Conservation (phyloP, 1,140 invertebrate species). For the Dendroctonus valens region DNA sequence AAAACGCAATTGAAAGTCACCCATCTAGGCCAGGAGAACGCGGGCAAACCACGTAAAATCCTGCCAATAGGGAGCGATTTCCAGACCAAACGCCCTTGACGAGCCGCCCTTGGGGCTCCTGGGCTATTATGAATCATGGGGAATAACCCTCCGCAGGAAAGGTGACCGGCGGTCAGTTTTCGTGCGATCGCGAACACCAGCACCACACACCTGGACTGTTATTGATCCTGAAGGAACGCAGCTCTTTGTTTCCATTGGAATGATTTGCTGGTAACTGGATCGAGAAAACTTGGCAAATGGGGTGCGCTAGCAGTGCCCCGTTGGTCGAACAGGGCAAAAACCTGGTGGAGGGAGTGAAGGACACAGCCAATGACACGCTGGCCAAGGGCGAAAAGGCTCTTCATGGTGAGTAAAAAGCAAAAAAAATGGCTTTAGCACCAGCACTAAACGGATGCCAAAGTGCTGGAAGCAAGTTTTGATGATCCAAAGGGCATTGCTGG, state of each 20-base stretch:
- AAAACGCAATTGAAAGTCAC: background rate
- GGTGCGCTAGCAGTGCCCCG: conserved; percentile 49
- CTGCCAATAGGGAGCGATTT: background rate
- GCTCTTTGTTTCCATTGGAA: background rate
- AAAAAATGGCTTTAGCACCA: background rate
- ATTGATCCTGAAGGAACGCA: background rate
- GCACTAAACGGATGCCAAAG: background rate
- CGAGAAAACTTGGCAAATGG: conserved; percentile 34
- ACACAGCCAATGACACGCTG: conserved; percentile 41
- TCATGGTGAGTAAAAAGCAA: conserved; percentile 38
- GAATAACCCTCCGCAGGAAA: conserved; percentile 11
- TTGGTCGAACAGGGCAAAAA: conserved; percentile 45
- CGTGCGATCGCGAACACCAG: conserved; percentile 5
- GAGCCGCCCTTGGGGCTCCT: background rate
- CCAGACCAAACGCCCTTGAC: background rate
- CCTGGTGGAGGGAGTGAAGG: conserved; percentile 44
- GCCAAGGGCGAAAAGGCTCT: conserved; percentile 43
- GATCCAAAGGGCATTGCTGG: background rate
- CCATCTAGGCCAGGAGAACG: background rate
- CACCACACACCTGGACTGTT: conserved; percentile 13
- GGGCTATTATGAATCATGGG: background rate
- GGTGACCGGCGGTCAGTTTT: conserved; percentile 28
- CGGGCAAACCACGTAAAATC: background rate
- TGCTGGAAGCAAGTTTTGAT: background rate
- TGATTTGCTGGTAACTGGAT: background rate